Conservation (phyloP, 2,113 vertebrate genomes). For the Isichthys henryi region DNA sequence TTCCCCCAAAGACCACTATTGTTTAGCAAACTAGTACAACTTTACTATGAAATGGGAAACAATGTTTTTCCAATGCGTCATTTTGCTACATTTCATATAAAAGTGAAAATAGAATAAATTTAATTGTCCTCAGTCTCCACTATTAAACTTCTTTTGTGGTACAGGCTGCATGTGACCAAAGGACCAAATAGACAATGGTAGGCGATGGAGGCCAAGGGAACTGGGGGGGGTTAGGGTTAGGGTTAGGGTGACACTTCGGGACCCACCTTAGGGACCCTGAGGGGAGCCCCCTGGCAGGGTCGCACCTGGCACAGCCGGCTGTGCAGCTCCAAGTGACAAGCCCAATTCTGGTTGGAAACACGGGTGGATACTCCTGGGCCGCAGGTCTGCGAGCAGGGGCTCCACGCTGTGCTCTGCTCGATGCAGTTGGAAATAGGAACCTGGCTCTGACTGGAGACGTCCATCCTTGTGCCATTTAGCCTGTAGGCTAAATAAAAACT, state of each 20-base stretch:
- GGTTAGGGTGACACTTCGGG: too few species aligned
- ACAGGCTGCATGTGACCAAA: background rate
- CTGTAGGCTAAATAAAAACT: background rate
- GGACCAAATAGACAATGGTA: background rate
- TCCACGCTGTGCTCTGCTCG: constrained; percentile 76
- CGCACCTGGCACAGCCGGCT: constrained; percentile 65
- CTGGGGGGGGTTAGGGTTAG: too few species aligned
- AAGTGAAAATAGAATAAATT: background rate
- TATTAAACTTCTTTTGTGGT: background rate
- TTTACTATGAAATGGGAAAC: background rate
- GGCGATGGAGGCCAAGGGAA: background rate
- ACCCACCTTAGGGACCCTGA: constrained; percentile 43
- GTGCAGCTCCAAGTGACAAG: constrained; percentile 78
- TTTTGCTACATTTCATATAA: background rate
- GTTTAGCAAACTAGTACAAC: background rate
- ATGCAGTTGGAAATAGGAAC: constrained; percentile 49
- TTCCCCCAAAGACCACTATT: background rate
- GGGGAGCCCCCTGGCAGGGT: constrained; percentile 53
- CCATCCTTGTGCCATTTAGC: constrained; percentile 25
- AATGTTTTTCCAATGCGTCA: background rate
- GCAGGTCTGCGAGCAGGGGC: constrained; percentile 76
- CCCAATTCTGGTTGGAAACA: constrained; percentile 76
- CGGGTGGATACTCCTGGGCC: constrained; percentile 76
- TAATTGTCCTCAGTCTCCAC: background rate
- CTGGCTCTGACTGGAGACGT: constrained; percentile 18